Evolutionary conservation across 1,140 invertebrate species (phyloP).

Genomic region (Trichonephila inaurata): DNA sequence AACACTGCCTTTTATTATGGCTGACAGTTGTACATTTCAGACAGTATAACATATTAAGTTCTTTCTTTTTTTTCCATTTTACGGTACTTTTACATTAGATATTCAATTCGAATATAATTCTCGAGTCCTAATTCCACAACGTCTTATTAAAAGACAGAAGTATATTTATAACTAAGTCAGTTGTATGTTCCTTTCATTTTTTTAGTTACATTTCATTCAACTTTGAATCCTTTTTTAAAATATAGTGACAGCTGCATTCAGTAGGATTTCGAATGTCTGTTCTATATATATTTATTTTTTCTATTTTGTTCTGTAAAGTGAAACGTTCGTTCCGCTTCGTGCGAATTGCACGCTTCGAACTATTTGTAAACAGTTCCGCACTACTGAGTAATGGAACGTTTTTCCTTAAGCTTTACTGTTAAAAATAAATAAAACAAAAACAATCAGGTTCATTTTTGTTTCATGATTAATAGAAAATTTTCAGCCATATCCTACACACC

Average conservation of each 20-base stretch:
- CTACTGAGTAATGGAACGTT: not conserved
- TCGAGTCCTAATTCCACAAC: not conserved
- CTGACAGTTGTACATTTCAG: too few relatives aligned
- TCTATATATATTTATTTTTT: not conserved
- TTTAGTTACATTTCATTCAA: not conserved
- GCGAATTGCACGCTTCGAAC: not conserved
- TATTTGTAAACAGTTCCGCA: slow-evolving; percentile 51
- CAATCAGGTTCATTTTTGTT: not conserved
- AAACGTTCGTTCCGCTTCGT: slow-evolving; percentile 28
- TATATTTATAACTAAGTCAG: not conserved
- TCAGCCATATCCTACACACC: not conserved
- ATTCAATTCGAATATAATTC: too few relatives aligned
- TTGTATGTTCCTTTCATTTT: not conserved
- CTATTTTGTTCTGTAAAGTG: slow-evolving; percentile 12
- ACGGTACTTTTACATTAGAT: too few relatives aligned
- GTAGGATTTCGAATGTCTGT: not conserved
- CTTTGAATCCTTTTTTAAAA: not conserved
- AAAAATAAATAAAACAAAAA: not conserved
- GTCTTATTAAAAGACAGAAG: not conserved
- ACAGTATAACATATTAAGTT: too few relatives aligned
- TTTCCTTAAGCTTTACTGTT: slow-evolving; percentile 9
- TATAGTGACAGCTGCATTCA: not conserved
- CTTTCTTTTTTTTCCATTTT: too few relatives aligned
- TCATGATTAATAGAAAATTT: not conserved
- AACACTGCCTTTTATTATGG: too few relatives aligned